Percentiles rank a stretch among this genome's conserved stretches.
Evolutionary conservation across 2,113 vertebrate genomes (phyloP).

Genomic region (Sinosuthora webbiana): DNA sequence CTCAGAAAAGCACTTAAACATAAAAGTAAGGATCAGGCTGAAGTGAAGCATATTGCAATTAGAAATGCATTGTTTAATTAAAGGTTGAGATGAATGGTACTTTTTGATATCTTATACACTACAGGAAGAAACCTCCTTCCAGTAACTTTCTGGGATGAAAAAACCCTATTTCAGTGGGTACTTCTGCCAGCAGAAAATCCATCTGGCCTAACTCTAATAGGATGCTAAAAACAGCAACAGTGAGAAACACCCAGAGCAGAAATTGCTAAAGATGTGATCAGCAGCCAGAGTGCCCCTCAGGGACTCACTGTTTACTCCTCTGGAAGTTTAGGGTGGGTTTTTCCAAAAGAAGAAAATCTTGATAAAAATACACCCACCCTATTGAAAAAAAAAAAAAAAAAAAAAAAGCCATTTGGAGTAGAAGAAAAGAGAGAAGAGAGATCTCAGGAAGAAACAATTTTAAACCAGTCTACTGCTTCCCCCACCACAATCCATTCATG

Average conservation of each 20-base stretch:
- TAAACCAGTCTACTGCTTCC: not conserved
- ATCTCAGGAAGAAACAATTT: not conserved
- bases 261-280: not conserved
- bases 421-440: not conserved
- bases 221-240: not conserved
- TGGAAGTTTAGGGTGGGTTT: not conserved
- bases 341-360: not conserved
- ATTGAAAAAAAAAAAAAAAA: not conserved
- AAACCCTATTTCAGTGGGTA: not conserved
- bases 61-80: not conserved
- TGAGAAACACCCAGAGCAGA: not conserved
- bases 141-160: not conserved
- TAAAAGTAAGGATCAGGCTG: not conserved
- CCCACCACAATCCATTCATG: not conserved
- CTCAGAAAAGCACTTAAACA: not conserved
- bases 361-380: not conserved
- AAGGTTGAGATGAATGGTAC: not conserved
- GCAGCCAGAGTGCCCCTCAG: not conserved
- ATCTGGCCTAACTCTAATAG: not conserved
- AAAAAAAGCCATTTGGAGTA: not conserved
- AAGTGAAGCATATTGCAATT: not conserved
- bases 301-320: not conserved
- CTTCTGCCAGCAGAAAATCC: conserved; percentile 24
- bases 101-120: not conserved
- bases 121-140: not conserved